Percentiles rank a stretch among this genome's conserved stretches.
Evolutionary conservation across 2,113 vertebrate species (phyloP).

Genomic region (Lipotes vexillifer): DNA sequence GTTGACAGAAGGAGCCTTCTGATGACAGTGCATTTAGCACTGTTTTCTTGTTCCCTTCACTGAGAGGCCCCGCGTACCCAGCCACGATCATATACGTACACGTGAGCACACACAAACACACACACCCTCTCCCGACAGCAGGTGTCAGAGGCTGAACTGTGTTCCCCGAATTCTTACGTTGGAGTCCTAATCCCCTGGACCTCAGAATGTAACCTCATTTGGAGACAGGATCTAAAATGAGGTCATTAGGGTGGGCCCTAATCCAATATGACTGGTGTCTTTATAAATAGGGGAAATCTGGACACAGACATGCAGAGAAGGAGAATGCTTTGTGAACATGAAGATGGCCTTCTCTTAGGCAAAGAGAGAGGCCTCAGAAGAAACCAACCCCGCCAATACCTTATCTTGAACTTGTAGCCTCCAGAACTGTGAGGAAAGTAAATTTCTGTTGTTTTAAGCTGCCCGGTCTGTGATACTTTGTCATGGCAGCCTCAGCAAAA

Average conservation of each 20-base stretch:
- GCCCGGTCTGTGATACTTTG: not conserved
- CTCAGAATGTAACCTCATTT: not conserved
- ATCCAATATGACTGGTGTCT: not conserved
- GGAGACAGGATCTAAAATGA: not conserved
- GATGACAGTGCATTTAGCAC: not conserved
- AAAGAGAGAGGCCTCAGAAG: not conserved
- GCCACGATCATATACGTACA: not conserved
- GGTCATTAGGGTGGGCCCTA: not conserved
- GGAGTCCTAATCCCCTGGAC: not conserved
- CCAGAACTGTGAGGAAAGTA: not conserved
- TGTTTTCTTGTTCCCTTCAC: not conserved
- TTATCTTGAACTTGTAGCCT: not conserved
- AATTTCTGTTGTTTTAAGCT: not conserved
- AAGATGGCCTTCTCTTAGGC: not conserved
- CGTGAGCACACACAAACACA: accelerated
- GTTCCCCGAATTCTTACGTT: not conserved
- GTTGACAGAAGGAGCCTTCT: not conserved
- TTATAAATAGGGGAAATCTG: not conserved
- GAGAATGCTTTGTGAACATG: not conserved
- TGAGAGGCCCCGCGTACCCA: not conserved
- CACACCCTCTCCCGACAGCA: not conserved
- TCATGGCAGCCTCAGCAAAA: not conserved
- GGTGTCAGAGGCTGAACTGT: not conserved
- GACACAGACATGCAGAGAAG: not conserved
- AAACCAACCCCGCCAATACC: not conserved